Percentiles rank a stretch among this genome's conserved stretches.
phyloP scores from a whole-genome alignment of 1,140 invertebrate genomes.

The Drosophila parvula region DNA sequence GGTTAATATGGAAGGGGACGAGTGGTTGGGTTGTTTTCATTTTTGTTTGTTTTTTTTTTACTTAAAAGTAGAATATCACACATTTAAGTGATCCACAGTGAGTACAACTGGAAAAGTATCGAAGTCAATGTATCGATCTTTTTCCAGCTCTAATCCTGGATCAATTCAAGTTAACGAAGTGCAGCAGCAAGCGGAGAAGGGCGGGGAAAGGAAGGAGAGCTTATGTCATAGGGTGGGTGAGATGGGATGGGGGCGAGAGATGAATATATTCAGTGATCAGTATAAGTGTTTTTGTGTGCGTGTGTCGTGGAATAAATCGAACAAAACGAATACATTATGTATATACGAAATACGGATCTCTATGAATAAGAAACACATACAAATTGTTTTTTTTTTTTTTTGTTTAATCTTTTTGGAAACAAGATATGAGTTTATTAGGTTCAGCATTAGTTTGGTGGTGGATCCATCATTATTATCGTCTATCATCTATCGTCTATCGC shows the following conservation, averaged over 20 bases:
- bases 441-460: conserved; percentile 39
- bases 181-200: conserved; percentile 4
- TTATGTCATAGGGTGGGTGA: background rate
- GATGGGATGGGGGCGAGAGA: background rate
- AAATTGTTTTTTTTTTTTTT: conserved; percentile 56
- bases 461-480: conserved; percentile 46
- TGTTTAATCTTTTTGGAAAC: conserved; percentile 78
- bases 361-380: conserved; percentile 75
- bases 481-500: conserved; percentile 8
- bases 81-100: background rate
- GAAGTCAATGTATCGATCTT: no score
- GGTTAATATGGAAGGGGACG: conserved; percentile 11
- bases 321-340: background rate
- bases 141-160: background rate
- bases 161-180: background rate
- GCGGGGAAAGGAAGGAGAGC: background rate
- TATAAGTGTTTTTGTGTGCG: conserved; percentile 4
- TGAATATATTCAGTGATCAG: background rate
- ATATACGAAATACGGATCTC: conserved; percentile 15
- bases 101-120: no score
- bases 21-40: background rate
- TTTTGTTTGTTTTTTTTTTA: background rate
- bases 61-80: conserved; percentile 10
- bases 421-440: conserved; percentile 66
- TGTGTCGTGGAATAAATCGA: conserved; percentile 3